These are phyloP conservation scores for Schizopygopsis malacanthus DNA, from an alignment of 2,797 vertebrate genomes.

Conservation along the genomic window DNA sequence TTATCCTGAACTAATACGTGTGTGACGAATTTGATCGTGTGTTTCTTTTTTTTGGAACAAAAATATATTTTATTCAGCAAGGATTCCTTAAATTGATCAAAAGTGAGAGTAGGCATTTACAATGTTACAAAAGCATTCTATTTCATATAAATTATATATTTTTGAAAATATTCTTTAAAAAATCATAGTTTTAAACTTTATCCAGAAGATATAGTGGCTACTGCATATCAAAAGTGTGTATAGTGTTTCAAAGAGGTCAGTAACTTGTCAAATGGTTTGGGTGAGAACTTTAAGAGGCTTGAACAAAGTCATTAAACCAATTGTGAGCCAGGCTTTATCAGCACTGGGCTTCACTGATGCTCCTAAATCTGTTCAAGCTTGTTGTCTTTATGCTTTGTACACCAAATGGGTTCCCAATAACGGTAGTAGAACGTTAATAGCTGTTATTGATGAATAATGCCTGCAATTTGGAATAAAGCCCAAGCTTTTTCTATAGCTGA, in stretches of 20 bases:
- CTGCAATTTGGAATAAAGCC: conserved; percentile 32
- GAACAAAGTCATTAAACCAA: neutral
- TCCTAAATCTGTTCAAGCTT: conserved; percentile 1
- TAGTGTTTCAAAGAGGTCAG: neutral
- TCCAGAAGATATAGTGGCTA: neutral
- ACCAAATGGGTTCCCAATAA: conserved; percentile 24
- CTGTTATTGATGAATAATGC: conserved; percentile 28
- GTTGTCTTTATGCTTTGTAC: conserved; percentile 6
- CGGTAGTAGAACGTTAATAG: conserved; percentile 48
- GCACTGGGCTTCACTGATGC: neutral
- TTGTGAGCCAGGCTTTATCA: neutral
- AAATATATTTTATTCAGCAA: neutral
- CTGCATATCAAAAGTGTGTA: neutral
- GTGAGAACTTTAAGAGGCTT: neutral
- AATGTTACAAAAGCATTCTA: neutral
- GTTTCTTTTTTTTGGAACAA: neutral
- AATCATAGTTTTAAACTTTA: neutral
- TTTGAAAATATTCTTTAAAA: neutral
- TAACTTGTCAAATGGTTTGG: neutral
- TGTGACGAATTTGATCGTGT: neutral
- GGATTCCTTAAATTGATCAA: neutral
- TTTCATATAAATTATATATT: neutral
- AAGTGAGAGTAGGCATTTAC: neutral
- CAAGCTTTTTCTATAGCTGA: neutral
- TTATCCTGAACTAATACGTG: neutral